Evolutionary conservation across 2,888 invertebrate species (phyloP).

Genomic region (Parnassius glacialis): DNA sequence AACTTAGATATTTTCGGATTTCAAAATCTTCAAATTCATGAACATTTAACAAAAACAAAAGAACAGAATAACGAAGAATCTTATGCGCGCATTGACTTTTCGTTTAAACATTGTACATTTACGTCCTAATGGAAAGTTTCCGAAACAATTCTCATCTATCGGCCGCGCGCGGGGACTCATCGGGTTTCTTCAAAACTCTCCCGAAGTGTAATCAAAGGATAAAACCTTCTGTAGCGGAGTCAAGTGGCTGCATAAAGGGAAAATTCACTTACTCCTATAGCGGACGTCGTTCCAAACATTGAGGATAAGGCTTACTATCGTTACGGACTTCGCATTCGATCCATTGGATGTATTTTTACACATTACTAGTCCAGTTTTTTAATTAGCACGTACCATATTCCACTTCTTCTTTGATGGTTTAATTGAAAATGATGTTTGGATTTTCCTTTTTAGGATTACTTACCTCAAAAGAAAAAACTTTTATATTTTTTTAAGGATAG

Average conservation of each 20-base stretch:
- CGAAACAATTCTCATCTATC: constrained; percentile 55
- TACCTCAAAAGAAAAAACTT: no score
- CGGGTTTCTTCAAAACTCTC: constrained; percentile 47
- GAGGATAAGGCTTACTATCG: constrained; percentile 40
- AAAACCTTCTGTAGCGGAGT: constrained; percentile 62
- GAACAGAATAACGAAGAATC: constrained; percentile 7
- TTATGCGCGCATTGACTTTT: constrained; percentile 15
- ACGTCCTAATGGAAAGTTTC: constrained; percentile 46
- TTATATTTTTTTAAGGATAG: no score
- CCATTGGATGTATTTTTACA: not conserved
- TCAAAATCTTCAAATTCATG: constrained; percentile 5
- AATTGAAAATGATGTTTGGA: no score
- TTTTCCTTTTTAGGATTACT: no score
- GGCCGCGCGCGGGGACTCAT: constrained; percentile 46
- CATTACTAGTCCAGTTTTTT: no score
- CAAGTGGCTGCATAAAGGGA: constrained; percentile 69
- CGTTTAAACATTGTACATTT: constrained; percentile 22
- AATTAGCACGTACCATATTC: no score
- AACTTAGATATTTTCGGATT: no score
- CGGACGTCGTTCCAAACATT: constrained; percentile 68
- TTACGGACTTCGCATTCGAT: constrained; percentile 36
- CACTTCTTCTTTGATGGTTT: no score
- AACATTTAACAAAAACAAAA: constrained; percentile 13
- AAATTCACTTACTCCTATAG: constrained; percentile 73
- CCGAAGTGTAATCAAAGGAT: constrained; percentile 68